Conservation (phyloP, 2,888 invertebrate genomes). For the Eutolmus rufibarbis region DNA sequence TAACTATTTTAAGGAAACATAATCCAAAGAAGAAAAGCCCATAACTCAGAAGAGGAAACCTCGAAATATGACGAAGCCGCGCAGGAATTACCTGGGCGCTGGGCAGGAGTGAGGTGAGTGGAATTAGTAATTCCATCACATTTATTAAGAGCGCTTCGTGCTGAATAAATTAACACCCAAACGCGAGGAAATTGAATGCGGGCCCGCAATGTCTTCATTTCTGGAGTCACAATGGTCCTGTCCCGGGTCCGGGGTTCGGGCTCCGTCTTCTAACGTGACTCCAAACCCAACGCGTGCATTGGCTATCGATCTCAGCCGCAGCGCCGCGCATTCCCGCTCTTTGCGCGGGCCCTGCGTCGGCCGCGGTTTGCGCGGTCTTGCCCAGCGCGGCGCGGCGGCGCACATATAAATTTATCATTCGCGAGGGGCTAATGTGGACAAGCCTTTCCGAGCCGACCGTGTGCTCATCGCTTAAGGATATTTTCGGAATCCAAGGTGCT, state of each 20-base stretch:
- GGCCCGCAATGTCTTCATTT: conserved; percentile 19
- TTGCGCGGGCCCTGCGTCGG: not conserved
- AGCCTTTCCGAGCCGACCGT: conserved; percentile 29
- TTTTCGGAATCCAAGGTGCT: conserved; percentile 34
- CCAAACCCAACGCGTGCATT: not conserved
- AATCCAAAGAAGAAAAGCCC: not conserved
- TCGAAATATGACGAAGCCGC: not conserved
- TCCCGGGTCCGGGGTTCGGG: not conserved
- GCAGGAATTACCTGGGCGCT: not conserved
- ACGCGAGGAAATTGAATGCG: not conserved
- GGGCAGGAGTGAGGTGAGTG: not conserved
- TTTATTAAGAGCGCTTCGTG: not conserved
- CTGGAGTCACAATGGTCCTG: not conserved
- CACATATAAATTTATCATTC: conserved; percentile 42
- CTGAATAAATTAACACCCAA: not conserved
- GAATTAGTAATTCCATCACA: not conserved
- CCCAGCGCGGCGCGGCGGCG: not conserved
- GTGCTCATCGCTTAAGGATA: conserved; percentile 44
- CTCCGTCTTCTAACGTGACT: not conserved
- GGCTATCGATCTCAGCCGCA: conserved; percentile 21
- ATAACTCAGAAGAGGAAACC: not conserved
- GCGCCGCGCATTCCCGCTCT: not conserved
- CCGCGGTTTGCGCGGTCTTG: not conserved
- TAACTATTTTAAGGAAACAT: not conserved
- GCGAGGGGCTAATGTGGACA: conserved; percentile 38